phyloP scores from a whole-genome alignment of 2,888 invertebrate species.

The Agonopterix subpropinquella region DNA sequence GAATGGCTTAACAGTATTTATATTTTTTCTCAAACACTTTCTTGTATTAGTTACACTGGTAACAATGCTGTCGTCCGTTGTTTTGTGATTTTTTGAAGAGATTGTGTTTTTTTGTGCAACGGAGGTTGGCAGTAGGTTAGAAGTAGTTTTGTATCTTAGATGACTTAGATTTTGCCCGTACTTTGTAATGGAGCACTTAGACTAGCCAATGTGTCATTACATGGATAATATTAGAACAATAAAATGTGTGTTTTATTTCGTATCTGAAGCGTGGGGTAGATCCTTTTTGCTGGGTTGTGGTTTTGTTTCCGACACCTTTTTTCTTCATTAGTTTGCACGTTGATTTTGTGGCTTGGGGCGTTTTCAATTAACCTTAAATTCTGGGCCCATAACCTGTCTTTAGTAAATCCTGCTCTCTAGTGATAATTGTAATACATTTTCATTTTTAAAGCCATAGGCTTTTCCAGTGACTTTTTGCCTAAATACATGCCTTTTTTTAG shows the following conservation, averaged over 20 bases:
- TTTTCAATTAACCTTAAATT: no score
- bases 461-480: no score
- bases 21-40: slow-evolving; percentile 37
- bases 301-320: slow-evolving; percentile 19
- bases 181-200: slow-evolving; percentile 66
- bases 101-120: slow-evolving; percentile 21
- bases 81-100: slow-evolving; percentile 11
- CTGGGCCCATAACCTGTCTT: no score
- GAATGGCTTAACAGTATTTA: slow-evolving; percentile 21
- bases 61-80: slow-evolving; percentile 39
- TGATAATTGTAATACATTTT: no score
- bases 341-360: slow-evolving; percentile 1
- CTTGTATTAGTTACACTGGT: slow-evolving; percentile 49
- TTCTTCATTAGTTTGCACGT: slow-evolving; percentile 41
- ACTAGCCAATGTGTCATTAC: slow-evolving; percentile 69
- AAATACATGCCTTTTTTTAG: no score
- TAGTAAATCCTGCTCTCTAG: no score
- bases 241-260: slow-evolving; percentile 69
- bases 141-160: slow-evolving; percentile 57
- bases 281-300: slow-evolving; percentile 44
- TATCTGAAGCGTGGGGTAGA: slow-evolving; percentile 45
- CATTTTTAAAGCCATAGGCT: no score
- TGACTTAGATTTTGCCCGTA: slow-evolving; percentile 55
- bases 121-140: slow-evolving; percentile 46
- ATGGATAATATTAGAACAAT: slow-evolving; percentile 68